A percentile compares a stretch with the other conserved stretches of the same genome.
phyloP scores from a whole-genome alignment of 2,888 invertebrate species.

The Caenorhabditis sinica region DNA sequence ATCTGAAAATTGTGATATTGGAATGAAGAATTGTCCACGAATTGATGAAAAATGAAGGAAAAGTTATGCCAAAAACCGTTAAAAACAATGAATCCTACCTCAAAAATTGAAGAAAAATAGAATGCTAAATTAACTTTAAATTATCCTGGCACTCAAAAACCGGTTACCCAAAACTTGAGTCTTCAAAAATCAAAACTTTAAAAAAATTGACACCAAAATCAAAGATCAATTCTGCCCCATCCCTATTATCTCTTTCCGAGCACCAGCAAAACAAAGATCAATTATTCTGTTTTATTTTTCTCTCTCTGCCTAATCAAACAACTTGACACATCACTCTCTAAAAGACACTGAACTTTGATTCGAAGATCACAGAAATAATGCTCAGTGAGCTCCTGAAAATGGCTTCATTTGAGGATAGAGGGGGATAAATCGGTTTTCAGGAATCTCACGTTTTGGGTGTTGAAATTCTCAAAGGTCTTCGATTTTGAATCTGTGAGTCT shows the following conservation, averaged over 20 bases:
- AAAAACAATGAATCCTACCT: too few relatives aligned
- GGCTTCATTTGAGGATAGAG: constrained; percentile 16
- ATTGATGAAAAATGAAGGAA: neutral
- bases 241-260: neutral
- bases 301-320: neutral
- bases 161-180: too few relatives aligned
- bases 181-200: too few relatives aligned
- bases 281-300: neutral
- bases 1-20: constrained; percentile 1
- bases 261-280: constrained; percentile 37
- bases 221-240: neutral
- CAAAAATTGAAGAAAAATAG: too few relatives aligned
- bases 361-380: neutral
- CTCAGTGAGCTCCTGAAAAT: neutral
- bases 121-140: too few relatives aligned
- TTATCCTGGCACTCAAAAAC: too few relatives aligned
- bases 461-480: neutral
- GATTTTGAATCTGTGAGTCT: neutral
- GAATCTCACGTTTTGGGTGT: neutral
- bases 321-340: neutral
- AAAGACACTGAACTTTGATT: constrained; percentile 38
- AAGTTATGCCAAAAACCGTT: neutral
- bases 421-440: neutral
- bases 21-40: neutral
- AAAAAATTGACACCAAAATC: neutral